Conservation (phyloP, 2,113 vertebrate species). For the Burhinus oedicnemus region DNA sequence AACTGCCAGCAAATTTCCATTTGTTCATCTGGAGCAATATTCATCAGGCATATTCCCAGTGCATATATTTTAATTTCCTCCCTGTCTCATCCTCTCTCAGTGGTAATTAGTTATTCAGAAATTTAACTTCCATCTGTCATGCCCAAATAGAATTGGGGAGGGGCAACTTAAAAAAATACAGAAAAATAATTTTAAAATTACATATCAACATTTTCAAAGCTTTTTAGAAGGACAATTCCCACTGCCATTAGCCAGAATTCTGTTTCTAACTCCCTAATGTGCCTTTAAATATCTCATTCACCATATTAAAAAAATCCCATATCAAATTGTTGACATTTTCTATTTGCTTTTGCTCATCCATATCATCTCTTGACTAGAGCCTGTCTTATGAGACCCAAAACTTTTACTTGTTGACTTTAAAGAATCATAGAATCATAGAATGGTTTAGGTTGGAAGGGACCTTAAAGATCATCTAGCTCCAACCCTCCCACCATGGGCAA, state of each 20-base stretch:
- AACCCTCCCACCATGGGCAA: too few relatives aligned
- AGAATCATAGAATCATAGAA: background rate
- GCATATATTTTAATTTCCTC: slow-evolving; percentile 4
- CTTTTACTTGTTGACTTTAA: background rate
- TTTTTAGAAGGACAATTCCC: background rate
- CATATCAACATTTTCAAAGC: background rate
- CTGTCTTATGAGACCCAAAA: background rate
- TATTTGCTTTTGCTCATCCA: background rate
- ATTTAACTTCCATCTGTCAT: background rate
- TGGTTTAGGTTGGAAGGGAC: too few relatives aligned
- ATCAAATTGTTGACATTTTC: background rate
- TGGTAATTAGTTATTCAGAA: slow-evolving; percentile 17
- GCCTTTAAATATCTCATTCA: background rate
- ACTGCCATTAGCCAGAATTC: background rate
- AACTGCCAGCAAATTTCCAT: background rate
- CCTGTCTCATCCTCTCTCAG: background rate
- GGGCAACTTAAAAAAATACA: background rate
- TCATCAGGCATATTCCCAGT: background rate
- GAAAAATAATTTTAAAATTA: background rate
- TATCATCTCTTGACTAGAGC: background rate
- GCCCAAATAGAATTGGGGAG: background rate
- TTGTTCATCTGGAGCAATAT: background rate
- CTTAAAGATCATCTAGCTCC: too few relatives aligned
- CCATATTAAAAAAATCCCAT: background rate
- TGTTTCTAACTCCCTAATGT: background rate